Evolutionary conservation across 2,888 invertebrate genomes (phyloP).

Genomic region (Hemicrepidius hirtus): DNA sequence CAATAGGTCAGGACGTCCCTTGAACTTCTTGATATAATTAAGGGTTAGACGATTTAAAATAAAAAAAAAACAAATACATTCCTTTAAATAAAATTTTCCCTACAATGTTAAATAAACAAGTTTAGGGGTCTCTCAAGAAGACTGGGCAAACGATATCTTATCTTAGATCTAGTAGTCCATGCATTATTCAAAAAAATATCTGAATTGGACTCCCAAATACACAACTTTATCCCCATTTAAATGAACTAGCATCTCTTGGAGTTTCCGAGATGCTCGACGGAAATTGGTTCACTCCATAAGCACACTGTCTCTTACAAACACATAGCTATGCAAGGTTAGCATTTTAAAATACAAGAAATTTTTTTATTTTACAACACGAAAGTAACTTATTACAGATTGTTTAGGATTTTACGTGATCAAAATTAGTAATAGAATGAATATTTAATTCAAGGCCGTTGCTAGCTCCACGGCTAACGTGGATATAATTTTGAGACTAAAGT

Average conservation of each 20-base stretch:
- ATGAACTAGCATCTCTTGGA: slow-evolving; percentile 9
- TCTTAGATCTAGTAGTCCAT: slow-evolving; percentile 22
- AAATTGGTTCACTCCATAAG: slow-evolving; percentile 5
- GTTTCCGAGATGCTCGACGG: slow-evolving; percentile 12
- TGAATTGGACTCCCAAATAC: slow-evolving; percentile 36
- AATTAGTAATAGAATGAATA: too few species aligned
- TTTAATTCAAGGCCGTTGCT: too few species aligned
- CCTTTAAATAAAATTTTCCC: neutral
- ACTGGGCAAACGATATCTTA: slow-evolving; percentile 25
- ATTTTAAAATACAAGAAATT: too few species aligned
- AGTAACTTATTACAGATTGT: too few species aligned
- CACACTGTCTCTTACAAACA: too few species aligned
- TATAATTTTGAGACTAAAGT: too few species aligned
- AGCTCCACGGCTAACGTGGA: too few species aligned
- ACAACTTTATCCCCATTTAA: slow-evolving; percentile 38
- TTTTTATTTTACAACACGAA: too few species aligned
- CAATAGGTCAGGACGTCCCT: too few species aligned
- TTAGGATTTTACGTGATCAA: too few species aligned
- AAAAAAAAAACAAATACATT: neutral
- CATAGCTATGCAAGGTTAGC: too few species aligned
- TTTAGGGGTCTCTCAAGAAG: neutral
- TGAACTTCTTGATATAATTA: too few species aligned
- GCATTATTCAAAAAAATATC: slow-evolving; percentile 23
- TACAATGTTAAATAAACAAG: neutral
- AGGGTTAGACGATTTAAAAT: neutral